A percentile compares a stretch with the other conserved stretches of the same genome.
phyloP scores from a whole-genome alignment of 1,140 invertebrate species.

The Penaeus indicus region DNA sequence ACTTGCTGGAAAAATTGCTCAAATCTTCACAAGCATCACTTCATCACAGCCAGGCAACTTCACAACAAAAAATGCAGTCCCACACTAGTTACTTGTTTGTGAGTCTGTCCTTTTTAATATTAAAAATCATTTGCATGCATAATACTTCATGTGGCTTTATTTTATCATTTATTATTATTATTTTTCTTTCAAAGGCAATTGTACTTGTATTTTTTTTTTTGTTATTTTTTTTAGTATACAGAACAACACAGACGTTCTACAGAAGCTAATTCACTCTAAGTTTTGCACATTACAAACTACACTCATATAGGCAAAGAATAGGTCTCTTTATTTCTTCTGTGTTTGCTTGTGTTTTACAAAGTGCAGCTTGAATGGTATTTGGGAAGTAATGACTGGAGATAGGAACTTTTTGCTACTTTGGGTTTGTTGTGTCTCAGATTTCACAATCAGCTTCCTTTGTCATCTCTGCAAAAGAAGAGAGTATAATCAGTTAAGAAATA shows the following conservation, averaged over 20 bases:
- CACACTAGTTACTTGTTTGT: conserved; percentile 27
- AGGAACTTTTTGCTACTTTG: conserved; percentile 64
- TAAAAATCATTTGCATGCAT: conserved; percentile 60
- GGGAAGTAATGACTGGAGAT: conserved; percentile 65
- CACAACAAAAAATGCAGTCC: conserved; percentile 13
- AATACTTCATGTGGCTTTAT: conserved; percentile 58
- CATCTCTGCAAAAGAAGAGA: conserved; percentile 60
- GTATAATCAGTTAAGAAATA: neutral
- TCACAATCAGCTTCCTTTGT: conserved; percentile 64
- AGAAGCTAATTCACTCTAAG: conserved; percentile 61
- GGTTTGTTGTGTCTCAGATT: conserved; percentile 63
- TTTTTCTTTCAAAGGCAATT: conserved; percentile 59
- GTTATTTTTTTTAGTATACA: conserved; percentile 42
- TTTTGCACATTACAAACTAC: conserved; percentile 64
- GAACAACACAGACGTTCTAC: conserved; percentile 64
- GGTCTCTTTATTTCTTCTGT: conserved; percentile 61
- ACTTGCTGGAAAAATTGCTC: conserved; percentile 44
- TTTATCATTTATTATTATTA: too few species aligned
- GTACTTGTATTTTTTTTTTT: conserved; percentile 56
- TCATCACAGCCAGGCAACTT: conserved; percentile 58
- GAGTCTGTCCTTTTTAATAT: conserved; percentile 37
- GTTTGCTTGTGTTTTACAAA: conserved; percentile 63
- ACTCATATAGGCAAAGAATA: conserved; percentile 64
- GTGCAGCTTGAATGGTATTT: conserved; percentile 63
- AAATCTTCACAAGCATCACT: conserved; percentile 40